Evolutionary conservation across 2,797 vertebrate genomes (phyloP).

Genomic region (Psittacula echo): DNA sequence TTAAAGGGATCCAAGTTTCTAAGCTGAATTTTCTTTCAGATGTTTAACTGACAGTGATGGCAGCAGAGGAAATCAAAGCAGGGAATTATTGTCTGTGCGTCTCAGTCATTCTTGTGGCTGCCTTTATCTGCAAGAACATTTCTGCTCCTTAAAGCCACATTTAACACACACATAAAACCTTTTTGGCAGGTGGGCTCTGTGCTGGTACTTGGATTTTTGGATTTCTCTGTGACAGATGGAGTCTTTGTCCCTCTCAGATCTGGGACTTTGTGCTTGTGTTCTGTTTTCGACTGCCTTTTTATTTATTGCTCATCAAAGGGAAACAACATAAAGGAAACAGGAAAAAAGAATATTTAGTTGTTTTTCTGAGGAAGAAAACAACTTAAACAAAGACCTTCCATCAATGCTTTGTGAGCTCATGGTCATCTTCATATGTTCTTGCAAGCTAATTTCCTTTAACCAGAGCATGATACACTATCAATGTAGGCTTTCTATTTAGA

Average conservation of each 20-base stretch:
- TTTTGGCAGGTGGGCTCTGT: constrained; percentile 63
- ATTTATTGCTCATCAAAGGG: constrained; percentile 54
- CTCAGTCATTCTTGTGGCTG: constrained; percentile 53
- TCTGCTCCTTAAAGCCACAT: constrained; percentile 67
- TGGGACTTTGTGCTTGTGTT: constrained; percentile 34
- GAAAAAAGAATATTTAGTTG: background rate
- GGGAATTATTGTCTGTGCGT: constrained; percentile 66
- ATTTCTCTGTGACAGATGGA: constrained; percentile 64
- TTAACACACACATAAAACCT: constrained; percentile 66
- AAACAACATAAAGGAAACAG: background rate
- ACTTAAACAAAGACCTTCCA: background rate
- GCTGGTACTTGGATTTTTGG: constrained; percentile 43
- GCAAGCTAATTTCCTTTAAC: background rate
- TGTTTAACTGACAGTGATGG: constrained; percentile 58
- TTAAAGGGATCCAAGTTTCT: constrained; percentile 63
- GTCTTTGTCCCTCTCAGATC: constrained; percentile 53
- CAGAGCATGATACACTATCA: background rate
- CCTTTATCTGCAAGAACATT: constrained; percentile 63
- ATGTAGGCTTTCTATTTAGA: background rate
- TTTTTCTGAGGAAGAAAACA: background rate
- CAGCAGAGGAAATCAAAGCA: constrained; percentile 64
- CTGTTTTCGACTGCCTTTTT: constrained; percentile 35
- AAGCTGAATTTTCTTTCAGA: constrained; percentile 67
- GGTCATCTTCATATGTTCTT: background rate
- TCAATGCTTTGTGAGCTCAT: background rate